These are phyloP conservation scores for Limenitis camilla DNA, from an alignment of 2,888 invertebrate genomes.

Conservation along the genomic window DNA sequence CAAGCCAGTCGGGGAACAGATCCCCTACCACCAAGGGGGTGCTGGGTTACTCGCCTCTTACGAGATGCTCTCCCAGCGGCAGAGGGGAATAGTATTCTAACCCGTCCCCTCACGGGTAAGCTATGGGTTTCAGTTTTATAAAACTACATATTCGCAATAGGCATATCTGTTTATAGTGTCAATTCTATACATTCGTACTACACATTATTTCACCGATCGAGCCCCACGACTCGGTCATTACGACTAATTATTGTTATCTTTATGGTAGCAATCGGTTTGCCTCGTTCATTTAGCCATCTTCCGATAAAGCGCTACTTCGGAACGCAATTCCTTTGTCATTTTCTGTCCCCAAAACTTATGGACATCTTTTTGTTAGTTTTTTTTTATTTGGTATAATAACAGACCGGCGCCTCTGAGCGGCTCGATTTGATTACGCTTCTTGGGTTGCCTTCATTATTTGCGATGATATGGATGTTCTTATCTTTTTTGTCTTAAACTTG, in stretches of 20 bases:
- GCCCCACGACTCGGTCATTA: slow-evolving; percentile 63
- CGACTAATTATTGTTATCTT: slow-evolving; percentile 72
- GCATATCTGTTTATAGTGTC: too few relatives aligned
- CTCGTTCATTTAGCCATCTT: slow-evolving; percentile 50
- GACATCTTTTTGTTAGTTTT: slow-evolving; percentile 34
- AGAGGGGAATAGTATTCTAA: too few relatives aligned
- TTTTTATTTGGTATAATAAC: slow-evolving; percentile 51
- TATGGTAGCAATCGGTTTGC: slow-evolving; percentile 67
- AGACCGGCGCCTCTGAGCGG: slow-evolving; percentile 45
- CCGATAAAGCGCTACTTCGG: slow-evolving; percentile 54
- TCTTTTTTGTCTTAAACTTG: slow-evolving; percentile 39
- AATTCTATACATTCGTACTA: too few relatives aligned
- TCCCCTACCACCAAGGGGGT: too few relatives aligned
- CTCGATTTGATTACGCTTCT: slow-evolving; percentile 40
- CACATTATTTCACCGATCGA: too few relatives aligned
- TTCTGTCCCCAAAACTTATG: slow-evolving; percentile 41
- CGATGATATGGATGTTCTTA: slow-evolving; percentile 61
- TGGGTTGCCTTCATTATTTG: slow-evolving; percentile 62
- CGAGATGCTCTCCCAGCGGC: too few relatives aligned
- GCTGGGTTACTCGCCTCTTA: too few relatives aligned
- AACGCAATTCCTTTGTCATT: slow-evolving; percentile 59
- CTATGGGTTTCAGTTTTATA: too few relatives aligned
- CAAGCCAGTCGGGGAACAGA: too few relatives aligned
- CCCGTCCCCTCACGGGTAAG: too few relatives aligned
- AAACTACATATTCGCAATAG: too few relatives aligned